phyloP scores from a whole-genome alignment of 30 jellyfish, hydroid and myxozoan species.

The Turritopsis rubra region DNA sequence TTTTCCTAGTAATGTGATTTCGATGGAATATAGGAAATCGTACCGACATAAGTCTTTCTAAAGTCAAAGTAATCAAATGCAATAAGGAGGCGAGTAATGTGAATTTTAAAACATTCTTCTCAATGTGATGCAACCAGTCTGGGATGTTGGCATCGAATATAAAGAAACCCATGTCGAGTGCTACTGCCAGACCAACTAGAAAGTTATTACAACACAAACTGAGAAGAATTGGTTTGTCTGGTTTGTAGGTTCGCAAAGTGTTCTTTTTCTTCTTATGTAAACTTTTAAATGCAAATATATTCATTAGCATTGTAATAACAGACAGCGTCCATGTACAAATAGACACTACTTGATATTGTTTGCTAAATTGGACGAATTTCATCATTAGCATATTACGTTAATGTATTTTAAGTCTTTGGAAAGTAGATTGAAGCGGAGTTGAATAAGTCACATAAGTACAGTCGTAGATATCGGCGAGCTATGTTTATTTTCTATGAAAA shows the following conservation, averaged over 20 bases:
- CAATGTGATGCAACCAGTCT: background rate
- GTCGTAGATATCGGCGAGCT: too few relatives aligned
- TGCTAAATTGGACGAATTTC: background rate
- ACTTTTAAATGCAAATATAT: background rate
- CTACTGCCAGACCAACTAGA: background rate
- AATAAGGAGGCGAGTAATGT: background rate
- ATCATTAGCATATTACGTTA: background rate
- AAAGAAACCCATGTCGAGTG: background rate
- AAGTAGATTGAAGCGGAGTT: background rate
- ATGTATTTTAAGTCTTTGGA: background rate
- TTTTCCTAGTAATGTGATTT: background rate
- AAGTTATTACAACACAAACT: conserved; percentile 3
- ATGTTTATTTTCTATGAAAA: too few relatives aligned
- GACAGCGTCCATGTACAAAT: background rate
- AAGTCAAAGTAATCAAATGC: background rate
- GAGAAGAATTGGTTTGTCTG: background rate
- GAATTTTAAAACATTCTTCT: background rate
- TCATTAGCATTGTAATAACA: background rate
- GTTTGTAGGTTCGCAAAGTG: background rate
- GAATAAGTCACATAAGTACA: background rate
- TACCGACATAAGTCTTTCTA: conserved; percentile 4
- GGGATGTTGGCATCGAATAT: background rate
- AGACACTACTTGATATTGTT: background rate
- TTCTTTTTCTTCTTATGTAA: background rate
- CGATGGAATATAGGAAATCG: conserved; percentile 16